Conservation (phyloP, 2,113 vertebrate species). For the Poeciliopsis occidentalis region DNA sequence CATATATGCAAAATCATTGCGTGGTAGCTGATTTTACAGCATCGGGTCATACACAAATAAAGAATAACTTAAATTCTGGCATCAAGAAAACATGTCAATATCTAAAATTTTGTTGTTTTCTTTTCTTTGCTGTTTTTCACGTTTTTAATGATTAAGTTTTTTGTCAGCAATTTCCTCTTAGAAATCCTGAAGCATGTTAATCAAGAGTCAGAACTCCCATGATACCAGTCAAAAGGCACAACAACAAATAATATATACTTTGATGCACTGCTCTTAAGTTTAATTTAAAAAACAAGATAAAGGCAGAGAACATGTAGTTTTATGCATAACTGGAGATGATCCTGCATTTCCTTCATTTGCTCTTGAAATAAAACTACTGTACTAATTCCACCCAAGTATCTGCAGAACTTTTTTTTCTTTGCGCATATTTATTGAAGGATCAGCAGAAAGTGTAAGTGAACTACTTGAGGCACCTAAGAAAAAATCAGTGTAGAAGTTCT, state of each 20-base stretch:
- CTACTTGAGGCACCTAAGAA: too few relatives aligned
- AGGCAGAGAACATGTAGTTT: too few relatives aligned
- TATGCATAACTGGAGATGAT: too few relatives aligned
- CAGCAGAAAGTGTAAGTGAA: neutral
- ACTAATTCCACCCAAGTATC: neutral
- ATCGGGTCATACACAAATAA: conserved; percentile 65
- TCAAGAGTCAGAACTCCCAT: too few relatives aligned
- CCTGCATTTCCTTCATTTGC: too few relatives aligned
- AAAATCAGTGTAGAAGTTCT: neutral
- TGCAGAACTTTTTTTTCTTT: neutral
- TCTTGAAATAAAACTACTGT: too few relatives aligned
- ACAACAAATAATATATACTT: too few relatives aligned
- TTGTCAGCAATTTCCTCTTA: neutral
- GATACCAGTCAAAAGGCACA: too few relatives aligned
- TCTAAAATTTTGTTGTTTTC: neutral
- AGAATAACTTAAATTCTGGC: conserved; percentile 49
- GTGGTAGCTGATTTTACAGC: conserved; percentile 71
- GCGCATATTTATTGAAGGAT: neutral
- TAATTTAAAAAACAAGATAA: too few relatives aligned
- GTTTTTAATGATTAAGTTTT: neutral
- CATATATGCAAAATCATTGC: conserved; percentile 38
- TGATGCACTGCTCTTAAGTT: too few relatives aligned
- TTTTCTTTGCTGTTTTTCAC: conserved; percentile 2
- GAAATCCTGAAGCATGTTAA: too few relatives aligned
- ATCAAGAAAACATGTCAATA: conserved; percentile 13